A percentile compares a stretch with the other conserved stretches of the same genome.
These are phyloP conservation scores for Acanthis flammea DNA, from an alignment of 2,797 vertebrate genomes.

Conservation along the genomic window DNA sequence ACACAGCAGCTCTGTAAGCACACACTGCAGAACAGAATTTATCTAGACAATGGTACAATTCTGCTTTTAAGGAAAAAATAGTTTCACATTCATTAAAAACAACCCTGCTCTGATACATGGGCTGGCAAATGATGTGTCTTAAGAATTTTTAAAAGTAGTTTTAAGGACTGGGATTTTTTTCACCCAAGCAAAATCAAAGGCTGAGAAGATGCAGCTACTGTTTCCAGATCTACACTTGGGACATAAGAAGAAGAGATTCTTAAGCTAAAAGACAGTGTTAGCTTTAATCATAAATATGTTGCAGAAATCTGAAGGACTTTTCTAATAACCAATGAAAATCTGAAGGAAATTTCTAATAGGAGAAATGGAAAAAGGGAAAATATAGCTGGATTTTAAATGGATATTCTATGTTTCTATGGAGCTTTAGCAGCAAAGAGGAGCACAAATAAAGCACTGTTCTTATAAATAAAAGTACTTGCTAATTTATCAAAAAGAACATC, in stretches of 20 bases:
- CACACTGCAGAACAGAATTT: neutral
- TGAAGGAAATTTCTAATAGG: neutral
- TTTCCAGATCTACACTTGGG: neutral
- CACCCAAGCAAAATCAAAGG: neutral
- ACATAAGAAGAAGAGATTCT: neutral
- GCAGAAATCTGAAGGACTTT: neutral
- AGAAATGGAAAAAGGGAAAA: neutral
- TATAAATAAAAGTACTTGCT: neutral
- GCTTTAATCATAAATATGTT: neutral
- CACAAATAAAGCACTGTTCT: neutral
- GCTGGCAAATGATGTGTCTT: neutral
- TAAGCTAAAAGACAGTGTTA: neutral
- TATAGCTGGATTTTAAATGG: neutral
- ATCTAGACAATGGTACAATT: neutral
- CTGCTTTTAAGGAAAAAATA: neutral
- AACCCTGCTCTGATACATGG: neutral
- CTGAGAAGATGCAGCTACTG: neutral
- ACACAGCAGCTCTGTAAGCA: neutral
- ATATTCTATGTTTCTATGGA: neutral
- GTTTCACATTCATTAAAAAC: neutral
- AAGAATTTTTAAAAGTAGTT: neutral
- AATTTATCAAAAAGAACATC: neutral
- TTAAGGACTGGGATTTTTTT: neutral
- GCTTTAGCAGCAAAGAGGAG: neutral
- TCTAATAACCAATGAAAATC: neutral